phyloP scores from a whole-genome alignment of 2,113 vertebrate species.

The Neopipo cinnamomea region DNA sequence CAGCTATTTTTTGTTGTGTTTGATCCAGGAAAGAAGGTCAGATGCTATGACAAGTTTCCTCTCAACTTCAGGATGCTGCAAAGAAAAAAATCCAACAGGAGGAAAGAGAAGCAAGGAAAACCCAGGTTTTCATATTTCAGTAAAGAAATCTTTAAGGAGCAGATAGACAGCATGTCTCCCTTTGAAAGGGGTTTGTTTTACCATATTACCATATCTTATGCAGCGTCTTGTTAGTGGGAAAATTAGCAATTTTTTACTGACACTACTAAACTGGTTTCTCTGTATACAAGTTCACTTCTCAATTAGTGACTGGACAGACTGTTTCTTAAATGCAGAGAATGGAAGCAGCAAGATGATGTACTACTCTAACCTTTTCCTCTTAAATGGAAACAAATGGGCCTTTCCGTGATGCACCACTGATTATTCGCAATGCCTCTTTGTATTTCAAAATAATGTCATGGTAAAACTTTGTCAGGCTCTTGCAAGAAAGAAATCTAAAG shows the following conservation, averaged over 20 bases:
- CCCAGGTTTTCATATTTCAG: neutral
- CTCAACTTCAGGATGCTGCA: neutral
- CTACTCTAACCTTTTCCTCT: constrained; percentile 59
- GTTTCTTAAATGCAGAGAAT: constrained; percentile 1
- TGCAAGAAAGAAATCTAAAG: neutral
- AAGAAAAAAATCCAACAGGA: neutral
- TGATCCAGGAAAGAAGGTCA: neutral
- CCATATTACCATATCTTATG: neutral
- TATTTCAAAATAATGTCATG: constrained; percentile 44
- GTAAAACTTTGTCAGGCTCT: neutral
- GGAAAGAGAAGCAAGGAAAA: neutral
- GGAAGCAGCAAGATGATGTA: constrained; percentile 44
- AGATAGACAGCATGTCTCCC: neutral
- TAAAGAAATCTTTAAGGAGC: neutral
- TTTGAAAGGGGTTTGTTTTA: neutral
- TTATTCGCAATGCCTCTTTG: constrained; percentile 14
- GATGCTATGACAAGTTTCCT: neutral
- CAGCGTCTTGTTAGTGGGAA: neutral
- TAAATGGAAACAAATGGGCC: constrained; percentile 49
- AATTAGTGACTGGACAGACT: neutral
- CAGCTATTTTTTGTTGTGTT: neutral
- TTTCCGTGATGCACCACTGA: constrained; percentile 51
- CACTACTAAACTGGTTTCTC: neutral
- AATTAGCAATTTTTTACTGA: neutral
- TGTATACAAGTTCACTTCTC: constrained; percentile 23